Base-by-base conservation (phyloP, 2,797 vertebrate species). In the Luscinia luscinia region DNA sequence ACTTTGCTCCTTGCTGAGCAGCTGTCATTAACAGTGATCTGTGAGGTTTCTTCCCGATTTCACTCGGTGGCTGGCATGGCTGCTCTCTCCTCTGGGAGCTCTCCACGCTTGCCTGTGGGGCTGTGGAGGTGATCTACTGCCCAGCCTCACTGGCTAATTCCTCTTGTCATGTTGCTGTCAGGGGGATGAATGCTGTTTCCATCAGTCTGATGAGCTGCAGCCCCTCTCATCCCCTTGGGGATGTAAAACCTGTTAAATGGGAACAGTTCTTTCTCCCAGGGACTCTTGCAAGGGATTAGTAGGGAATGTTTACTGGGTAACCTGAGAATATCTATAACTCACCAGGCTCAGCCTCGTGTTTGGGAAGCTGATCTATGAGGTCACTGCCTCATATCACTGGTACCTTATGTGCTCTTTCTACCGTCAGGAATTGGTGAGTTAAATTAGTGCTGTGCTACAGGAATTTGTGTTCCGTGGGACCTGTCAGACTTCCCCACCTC, bases 21-120 rank as follows among this genome's bases (percentile, higher is more conserved):
- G 95, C 95, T 96, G 93, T 96, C 94, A 80, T 90, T 94, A 94
- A 51, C 70, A 94, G 57, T 87, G 94, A 94, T 94, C 94, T 94
- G 89, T 94, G 94, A 80, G 88, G 49, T 70, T 96, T 68, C 80
- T 93, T 93, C 92, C 67, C 0, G 0, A 30, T 76, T 93, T 84
- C 77, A 28, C 45, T 76, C 1, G 0, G 26, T 93, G 67, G 40
- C 48, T 95, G 62, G 43, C 58, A 64, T 1, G 46, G 40, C 63
- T 84, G 55, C 55, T 82, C 34, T 81, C 63, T 61, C 52, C 64
- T 78, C 82, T 67, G 54, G 48, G 85, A 79, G 79, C 13, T 90
- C 59, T 87, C 74, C 36, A 19, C 0, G 0, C 59, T 87, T 76
- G 70, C 30, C 43, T 79, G 22, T 93, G 72, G 51, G 86, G 45